A percentile compares a stretch with the other conserved stretches of the same genome.
Evolutionary conservation across 2,797 vertebrate species (phyloP).

Genomic region (Ctenopoma multispine): DNA sequence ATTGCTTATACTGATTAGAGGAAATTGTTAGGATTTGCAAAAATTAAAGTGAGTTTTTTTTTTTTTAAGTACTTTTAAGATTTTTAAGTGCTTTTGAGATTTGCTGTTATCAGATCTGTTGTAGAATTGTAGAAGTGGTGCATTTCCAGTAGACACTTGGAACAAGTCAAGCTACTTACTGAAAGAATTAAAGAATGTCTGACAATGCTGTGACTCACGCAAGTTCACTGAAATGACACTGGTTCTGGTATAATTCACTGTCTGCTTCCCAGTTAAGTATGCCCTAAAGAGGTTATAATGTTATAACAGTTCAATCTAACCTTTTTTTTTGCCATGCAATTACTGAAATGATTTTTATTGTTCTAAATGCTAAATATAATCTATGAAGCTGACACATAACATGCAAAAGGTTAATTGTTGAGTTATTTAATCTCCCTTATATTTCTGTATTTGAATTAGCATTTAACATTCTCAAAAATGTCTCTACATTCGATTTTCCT

Average conservation of each 20-base stretch:
- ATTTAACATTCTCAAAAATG: no score
- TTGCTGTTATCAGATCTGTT: slow-evolving; percentile 53
- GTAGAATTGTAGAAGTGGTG: slow-evolving; percentile 43
- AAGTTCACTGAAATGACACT: slow-evolving; percentile 32
- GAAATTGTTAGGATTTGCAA: slow-evolving; percentile 34
- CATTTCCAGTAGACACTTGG: slow-evolving; percentile 65
- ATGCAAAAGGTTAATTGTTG: not conserved
- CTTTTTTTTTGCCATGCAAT: not conserved
- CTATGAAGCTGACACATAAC: not conserved
- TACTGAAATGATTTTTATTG: slow-evolving; percentile 4
- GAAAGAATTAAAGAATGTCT: slow-evolving; percentile 59
- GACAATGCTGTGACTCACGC: slow-evolving; percentile 65
- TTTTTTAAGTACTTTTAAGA: slow-evolving; percentile 53
- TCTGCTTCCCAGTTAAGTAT: slow-evolving; percentile 9
- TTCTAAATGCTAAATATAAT: not conserved
- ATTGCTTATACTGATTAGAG: slow-evolving; percentile 43
- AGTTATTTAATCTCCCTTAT: no score
- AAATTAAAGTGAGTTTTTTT: slow-evolving; percentile 27
- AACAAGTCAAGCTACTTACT: slow-evolving; percentile 59
- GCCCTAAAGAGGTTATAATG: not conserved
- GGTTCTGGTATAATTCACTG: slow-evolving; percentile 1
- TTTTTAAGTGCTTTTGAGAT: slow-evolving; percentile 61
- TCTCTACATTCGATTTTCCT: no score
- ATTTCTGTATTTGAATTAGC: no score
- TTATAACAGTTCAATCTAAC: not conserved